A percentile compares a stretch with the other conserved stretches of the same genome.
Evolutionary conservation across 92 coral and sea anemone genomes (phyloP).

Genomic region (Blastomussa wellsi): DNA sequence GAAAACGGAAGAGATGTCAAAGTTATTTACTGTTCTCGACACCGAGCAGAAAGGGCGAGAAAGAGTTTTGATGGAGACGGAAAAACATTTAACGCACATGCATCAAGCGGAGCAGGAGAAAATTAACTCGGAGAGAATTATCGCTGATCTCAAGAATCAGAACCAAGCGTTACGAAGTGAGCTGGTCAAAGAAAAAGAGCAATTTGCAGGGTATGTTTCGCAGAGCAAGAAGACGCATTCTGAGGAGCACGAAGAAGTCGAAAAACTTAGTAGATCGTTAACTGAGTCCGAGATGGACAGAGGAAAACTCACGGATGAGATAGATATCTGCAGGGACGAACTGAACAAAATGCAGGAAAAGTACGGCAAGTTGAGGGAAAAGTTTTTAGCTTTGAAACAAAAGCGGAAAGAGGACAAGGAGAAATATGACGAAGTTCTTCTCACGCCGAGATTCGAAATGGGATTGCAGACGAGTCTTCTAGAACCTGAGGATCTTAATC

Average conservation of each 20-base stretch:
- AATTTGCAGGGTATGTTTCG: constrained; percentile 46
- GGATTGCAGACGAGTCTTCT: constrained; percentile 79
- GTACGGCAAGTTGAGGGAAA: constrained; percentile 77
- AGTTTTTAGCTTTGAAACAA: constrained; percentile 60
- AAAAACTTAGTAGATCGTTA: constrained; percentile 72
- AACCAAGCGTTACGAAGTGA: constrained; percentile 45
- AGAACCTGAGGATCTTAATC: constrained; percentile 69
- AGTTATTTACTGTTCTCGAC: constrained; percentile 69
- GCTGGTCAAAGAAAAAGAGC: constrained; percentile 63
- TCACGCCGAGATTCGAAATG: constrained; percentile 83
- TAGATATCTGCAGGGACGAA: constrained; percentile 65
- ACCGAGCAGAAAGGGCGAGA: constrained; percentile 85
- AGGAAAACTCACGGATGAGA: constrained; percentile 68
- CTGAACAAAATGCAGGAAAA: constrained; percentile 75
- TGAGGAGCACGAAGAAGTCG: constrained; percentile 73
- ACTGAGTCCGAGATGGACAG: constrained; percentile 80
- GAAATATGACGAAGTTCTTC: constrained; percentile 70
- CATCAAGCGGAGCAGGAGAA: constrained; percentile 73
- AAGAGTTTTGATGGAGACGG: constrained; percentile 83
- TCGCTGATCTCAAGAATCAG: constrained; percentile 41
- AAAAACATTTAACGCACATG: constrained; percentile 75
- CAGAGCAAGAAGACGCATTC: constrained; percentile 60
- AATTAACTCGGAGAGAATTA: constrained; percentile 51
- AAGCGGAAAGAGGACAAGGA: constrained; percentile 77
- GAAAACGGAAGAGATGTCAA: constrained; percentile 55